phyloP scores from a whole-genome alignment of 2,888 invertebrate species.

The Oscheius sp. region DNA sequence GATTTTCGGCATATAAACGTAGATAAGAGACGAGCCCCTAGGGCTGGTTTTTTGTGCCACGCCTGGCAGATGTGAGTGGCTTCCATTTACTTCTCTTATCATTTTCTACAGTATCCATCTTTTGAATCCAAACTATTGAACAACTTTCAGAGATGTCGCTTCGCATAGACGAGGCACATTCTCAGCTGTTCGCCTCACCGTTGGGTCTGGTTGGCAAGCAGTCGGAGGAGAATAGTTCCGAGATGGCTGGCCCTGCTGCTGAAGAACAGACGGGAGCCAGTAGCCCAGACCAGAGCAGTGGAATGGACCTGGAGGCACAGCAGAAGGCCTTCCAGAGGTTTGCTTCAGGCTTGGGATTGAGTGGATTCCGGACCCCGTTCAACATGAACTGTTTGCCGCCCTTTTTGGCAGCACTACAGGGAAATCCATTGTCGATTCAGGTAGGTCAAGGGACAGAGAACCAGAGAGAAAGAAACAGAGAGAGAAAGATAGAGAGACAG shows the following conservation, averaged over 20 bases:
- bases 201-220: conserved; percentile 20
- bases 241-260: background rate
- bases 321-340: conserved; percentile 67
- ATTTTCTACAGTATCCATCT: background rate
- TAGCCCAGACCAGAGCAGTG: conserved; percentile 34
- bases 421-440: conserved; percentile 52
- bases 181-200: conserved; percentile 29
- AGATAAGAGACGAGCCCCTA: conserved; percentile 4
- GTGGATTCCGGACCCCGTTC: conserved; percentile 53
- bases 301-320: conserved; percentile 62
- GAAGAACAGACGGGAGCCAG: conserved; percentile 26
- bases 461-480: background rate
- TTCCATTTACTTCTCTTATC: conserved; percentile 7
- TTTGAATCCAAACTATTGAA: background rate
- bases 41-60: conserved; percentile 14
- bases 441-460: conserved; percentile 15
- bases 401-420: conserved; percentile 62
- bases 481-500: background rate
- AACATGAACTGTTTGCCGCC: conserved; percentile 58
- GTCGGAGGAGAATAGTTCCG: conserved; percentile 5
- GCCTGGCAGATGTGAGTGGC: conserved; percentile 14
- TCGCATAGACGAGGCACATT: conserved; percentile 35
- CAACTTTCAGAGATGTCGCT: conserved; percentile 22
- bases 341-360: conserved; percentile 45
- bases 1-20: conserved; percentile 38